Conservation (phyloP, 2,797 vertebrate genomes). For the Lutra lutra region DNA sequence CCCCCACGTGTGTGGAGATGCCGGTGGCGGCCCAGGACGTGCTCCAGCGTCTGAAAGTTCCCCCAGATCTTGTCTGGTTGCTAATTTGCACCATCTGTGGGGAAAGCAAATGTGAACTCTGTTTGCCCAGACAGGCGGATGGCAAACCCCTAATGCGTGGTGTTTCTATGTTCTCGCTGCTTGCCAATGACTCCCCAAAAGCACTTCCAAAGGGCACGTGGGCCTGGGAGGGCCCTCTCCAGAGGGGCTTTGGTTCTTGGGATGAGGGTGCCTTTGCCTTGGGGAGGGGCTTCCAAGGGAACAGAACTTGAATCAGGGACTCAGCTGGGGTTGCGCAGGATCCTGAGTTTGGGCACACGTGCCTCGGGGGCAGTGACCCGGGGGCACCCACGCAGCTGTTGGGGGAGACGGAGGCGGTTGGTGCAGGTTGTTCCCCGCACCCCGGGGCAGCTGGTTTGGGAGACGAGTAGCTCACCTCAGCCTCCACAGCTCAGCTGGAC, state of each 20-base stretch:
- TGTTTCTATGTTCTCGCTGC: slow-evolving; percentile 57
- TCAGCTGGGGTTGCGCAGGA: not conserved
- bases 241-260: not conserved
- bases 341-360: slow-evolving; percentile 29
- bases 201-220: not conserved
- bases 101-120: slow-evolving; percentile 42
- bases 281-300: accelerated
- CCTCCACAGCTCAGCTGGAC: slow-evolving; percentile 79
- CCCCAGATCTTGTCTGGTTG: not conserved
- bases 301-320: not conserved
- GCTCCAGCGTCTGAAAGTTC: not conserved
- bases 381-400: not conserved
- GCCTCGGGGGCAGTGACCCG: accelerated
- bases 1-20: accelerated
- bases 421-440: accelerated
- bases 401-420: not conserved
- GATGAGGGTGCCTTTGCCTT: not conserved
- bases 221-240: not conserved
- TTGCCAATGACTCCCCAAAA: not conserved
- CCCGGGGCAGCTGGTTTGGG: slow-evolving; percentile 38
- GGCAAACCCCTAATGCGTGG: slow-evolving; percentile 21
- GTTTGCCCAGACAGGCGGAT: not conserved
- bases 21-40: not conserved
- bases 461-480: slow-evolving; percentile 79
- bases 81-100: not conserved